Conservation (phyloP, 2,797 vertebrate genomes). For the Buphagus erythrorhynchus region DNA sequence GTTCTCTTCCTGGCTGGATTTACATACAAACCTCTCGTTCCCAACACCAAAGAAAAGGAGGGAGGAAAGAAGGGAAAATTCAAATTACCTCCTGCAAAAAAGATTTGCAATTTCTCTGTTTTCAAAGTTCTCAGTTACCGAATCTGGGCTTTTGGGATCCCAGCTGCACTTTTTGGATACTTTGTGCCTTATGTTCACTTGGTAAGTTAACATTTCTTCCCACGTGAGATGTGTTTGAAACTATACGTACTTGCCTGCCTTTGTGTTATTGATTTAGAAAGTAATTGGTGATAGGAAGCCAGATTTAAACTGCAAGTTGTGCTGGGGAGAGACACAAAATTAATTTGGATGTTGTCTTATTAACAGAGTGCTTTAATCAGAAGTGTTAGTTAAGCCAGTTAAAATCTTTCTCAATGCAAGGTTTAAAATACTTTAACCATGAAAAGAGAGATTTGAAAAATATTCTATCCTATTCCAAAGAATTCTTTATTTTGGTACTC, state of each 20-base stretch:
- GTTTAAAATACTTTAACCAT: background rate
- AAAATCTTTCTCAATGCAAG: background rate
- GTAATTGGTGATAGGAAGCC: background rate
- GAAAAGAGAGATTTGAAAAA: background rate
- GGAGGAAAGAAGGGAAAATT: constrained; percentile 67
- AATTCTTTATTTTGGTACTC: background rate
- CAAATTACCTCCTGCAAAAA: constrained; percentile 63
- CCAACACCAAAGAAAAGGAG: constrained; percentile 54
- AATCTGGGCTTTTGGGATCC: constrained; percentile 94
- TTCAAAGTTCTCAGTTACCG: constrained; percentile 90
- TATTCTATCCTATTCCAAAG: background rate
- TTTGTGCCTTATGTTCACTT: constrained; percentile 97
- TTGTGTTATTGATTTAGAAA: background rate
- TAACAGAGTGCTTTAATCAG: background rate
- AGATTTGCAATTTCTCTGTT: constrained; percentile 89
- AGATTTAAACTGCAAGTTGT: background rate
- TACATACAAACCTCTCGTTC: constrained; percentile 87
- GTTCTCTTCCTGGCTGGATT: constrained; percentile 90
- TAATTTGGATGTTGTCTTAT: background rate
- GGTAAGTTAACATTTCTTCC: constrained; percentile 79
- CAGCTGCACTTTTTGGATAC: constrained; percentile 93
- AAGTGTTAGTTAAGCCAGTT: background rate
- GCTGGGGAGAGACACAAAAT: background rate
- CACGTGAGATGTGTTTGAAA: background rate
- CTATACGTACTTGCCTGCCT: background rate